Evolutionary conservation across 2,113 vertebrate species (phyloP).

Genomic region (Corvus hawaiiensis): DNA sequence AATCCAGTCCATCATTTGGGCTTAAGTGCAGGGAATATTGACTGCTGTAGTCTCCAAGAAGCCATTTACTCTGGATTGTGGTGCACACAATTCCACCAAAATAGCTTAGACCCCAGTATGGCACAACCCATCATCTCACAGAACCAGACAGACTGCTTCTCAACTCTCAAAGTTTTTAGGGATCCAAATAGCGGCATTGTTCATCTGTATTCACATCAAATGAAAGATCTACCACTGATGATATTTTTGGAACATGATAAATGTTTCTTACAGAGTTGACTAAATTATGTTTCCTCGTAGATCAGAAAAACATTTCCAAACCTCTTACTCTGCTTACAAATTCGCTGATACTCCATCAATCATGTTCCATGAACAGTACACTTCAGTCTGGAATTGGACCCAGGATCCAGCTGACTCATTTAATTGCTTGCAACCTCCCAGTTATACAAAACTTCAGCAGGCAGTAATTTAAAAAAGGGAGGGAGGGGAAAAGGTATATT

Average conservation of each 20-base stretch:
- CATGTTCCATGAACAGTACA: not conserved
- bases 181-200: not conserved
- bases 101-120: not conserved
- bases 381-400: not conserved
- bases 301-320: not conserved
- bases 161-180: not conserved
- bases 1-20: not conserved
- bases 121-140: not conserved
- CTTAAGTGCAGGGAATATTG: not conserved
- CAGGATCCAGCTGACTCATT: slow-evolving; percentile 12
- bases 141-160: not conserved
- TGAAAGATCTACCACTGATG: not conserved
- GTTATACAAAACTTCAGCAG: slow-evolving; percentile 19
- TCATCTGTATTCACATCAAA: not conserved
- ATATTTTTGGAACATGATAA: not conserved
- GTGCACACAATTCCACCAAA: not conserved
- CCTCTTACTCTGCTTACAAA: not conserved
- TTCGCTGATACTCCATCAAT: not conserved
- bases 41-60: not conserved
- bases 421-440: not conserved
- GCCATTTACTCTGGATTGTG: not conserved
- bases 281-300: not conserved
- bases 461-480: slow-evolving; percentile 9
- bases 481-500: not conserved
- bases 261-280: not conserved